Percentiles rank a stretch among this genome's conserved stretches.
Conservation (phyloP, 2,888 invertebrate genomes). For the Eutolmus rufibarbis region DNA sequence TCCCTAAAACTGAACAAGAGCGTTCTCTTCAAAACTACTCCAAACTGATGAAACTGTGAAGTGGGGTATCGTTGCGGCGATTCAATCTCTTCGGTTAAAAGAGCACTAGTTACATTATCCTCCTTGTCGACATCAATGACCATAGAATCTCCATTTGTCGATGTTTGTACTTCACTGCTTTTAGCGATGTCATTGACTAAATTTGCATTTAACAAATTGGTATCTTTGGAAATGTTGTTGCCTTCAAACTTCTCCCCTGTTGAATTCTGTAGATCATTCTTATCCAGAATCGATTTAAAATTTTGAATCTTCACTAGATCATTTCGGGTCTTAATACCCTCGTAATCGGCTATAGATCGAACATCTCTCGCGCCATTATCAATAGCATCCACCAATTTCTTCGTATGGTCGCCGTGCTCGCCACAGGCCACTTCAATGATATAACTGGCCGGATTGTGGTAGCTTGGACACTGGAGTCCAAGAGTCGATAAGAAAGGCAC, state of each 20-base stretch:
- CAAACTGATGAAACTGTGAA: slow-evolving; percentile 82
- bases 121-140: slow-evolving; percentile 68
- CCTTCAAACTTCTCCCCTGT: slow-evolving; percentile 56
- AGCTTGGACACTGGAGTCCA: slow-evolving; percentile 89
- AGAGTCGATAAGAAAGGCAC: slow-evolving; percentile 83
- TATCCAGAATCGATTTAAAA: slow-evolving; percentile 63
- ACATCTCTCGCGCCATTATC: slow-evolving; percentile 85
- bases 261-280: slow-evolving; percentile 63
- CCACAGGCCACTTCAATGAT: slow-evolving; percentile 97
- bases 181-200: slow-evolving; percentile 71
- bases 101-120: slow-evolving; percentile 73
- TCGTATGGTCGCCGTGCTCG: slow-evolving; percentile 91
- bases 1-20: slow-evolving; percentile 85
- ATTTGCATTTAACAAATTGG: slow-evolving; percentile 64
- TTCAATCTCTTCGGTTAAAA: slow-evolving; percentile 70
- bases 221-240: slow-evolving; percentile 54
- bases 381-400: slow-evolving; percentile 83
- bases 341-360: slow-evolving; percentile 75
- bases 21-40: slow-evolving; percentile 85
- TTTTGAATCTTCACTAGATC: slow-evolving; percentile 67
- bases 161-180: slow-evolving; percentile 49
- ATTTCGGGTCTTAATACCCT: slow-evolving; percentile 66
- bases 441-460: slow-evolving; percentile 97
- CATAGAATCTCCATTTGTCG: slow-evolving; percentile 57
- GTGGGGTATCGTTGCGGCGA: slow-evolving; percentile 82